phyloP scores from a whole-genome alignment of 2,888 invertebrate genomes.

The Metopia argyrocephala region DNA sequence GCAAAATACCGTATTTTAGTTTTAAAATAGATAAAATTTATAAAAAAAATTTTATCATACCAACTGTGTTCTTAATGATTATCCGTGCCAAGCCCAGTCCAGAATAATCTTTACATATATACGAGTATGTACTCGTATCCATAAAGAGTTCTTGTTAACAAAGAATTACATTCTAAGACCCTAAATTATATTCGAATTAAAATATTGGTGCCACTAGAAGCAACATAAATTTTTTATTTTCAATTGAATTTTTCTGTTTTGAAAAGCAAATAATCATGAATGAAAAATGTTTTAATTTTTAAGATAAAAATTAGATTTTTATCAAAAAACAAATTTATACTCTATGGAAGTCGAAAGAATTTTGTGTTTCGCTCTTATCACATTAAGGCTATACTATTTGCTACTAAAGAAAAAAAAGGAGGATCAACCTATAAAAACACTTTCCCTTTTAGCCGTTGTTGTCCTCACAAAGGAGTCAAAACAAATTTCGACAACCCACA shows the following conservation, averaged over 20 bases:
- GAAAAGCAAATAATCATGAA: conserved; percentile 27
- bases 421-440: conserved; percentile 45
- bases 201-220: not conserved
- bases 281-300: conserved; percentile 56
- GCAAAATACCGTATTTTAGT: no score
- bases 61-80: no score
- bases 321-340: conserved; percentile 45
- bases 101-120: no score
- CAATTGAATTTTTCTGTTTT: not conserved
- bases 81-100: no score
- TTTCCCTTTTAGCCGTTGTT: conserved; percentile 45
- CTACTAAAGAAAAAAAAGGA: not conserved
- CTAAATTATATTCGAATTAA: no score
- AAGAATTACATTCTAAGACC: no score
- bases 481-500: conserved; percentile 37
- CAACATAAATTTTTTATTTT: not conserved
- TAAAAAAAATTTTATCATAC: no score
- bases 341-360: not conserved
- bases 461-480: conserved; percentile 3
- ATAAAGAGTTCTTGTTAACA: no score
- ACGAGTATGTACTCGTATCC: no score
- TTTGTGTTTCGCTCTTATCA: not conserved
- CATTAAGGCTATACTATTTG: no score
- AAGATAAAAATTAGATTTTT: conserved; percentile 35
- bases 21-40: no score